Evolutionary conservation across 2,113 vertebrate genomes (phyloP), one percentile per base, ranked within the genome.

Genomic region (Athene cunicularia): DNA sequence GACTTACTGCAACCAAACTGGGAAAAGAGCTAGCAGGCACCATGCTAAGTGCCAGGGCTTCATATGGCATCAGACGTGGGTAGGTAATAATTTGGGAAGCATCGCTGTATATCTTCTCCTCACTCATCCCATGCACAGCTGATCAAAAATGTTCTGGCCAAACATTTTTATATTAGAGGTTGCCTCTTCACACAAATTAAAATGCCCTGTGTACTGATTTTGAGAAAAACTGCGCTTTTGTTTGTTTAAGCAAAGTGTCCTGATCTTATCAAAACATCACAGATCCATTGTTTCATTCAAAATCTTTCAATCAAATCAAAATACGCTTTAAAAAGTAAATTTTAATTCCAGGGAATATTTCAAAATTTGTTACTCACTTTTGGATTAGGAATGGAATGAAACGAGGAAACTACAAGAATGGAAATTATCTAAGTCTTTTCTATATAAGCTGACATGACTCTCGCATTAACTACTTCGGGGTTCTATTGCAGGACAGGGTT

Each of bases 331-430:
- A 45, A 75, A 86, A 92, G 22, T 49, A 20, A 49, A 90, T 66
- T 92, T 80, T 74, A 49, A 59, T 88, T 86, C 67, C 72, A 56
- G 66, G 18, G 8, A 23, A 8, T 35, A 58, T 70, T 88, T 94
- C 26, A 58, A 80, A 90, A 77, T 71, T 66, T 82, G 26, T 37
- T n/a, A 52, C 83, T 92, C 83, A 28, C n/a, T 80, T 86, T 86
- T 56, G 41, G 45, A 86, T 91, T 83, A 94, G 63, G 24, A 80
- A 22, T 21, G 50, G 72, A 83, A 88, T 59, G 80, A 86, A 86
- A 53, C 0, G 9, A 90, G 37, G 53, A 75, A 96, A 73, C 22
- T 14, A 12, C 16, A 62, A 52, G 90, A 68, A 76, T 14, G 22
- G 50, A 88, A 90, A 77, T 55, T 27, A 55, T 43, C 32, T 28